Evolutionary conservation across 2,888 invertebrate species (phyloP).

Genomic region (Dioctria linearis): DNA sequence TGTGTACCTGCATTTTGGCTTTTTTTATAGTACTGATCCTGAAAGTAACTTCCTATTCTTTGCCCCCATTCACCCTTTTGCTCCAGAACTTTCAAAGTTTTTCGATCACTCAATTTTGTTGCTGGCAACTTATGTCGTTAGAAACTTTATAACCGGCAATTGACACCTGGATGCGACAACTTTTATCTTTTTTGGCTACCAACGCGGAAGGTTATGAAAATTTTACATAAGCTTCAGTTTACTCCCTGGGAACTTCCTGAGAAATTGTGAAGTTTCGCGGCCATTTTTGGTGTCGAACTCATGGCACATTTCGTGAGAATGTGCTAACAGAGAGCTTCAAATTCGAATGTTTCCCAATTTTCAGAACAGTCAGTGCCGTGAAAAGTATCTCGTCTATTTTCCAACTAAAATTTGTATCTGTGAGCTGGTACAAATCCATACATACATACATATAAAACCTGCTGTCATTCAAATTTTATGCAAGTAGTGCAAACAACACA

Average conservation of each 20-base stretch:
- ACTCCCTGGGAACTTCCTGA: neutral
- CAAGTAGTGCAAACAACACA: too few relatives aligned
- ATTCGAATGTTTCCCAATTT: constrained; percentile 9
- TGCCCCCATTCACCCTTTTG: neutral
- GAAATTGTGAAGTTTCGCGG: constrained; percentile 31
- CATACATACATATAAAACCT: neutral
- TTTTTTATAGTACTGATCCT: too few relatives aligned
- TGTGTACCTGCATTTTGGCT: too few relatives aligned
- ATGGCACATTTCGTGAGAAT: constrained; percentile 1
- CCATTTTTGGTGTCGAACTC: constrained; percentile 35
- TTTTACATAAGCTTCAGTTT: constrained; percentile 35
- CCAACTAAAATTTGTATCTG: neutral
- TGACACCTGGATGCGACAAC: constrained; percentile 33
- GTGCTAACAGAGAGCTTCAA: constrained; percentile 11
- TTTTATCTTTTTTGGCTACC: constrained; percentile 37
- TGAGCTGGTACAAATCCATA: neutral
- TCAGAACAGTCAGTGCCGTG: constrained; percentile 9
- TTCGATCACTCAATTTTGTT: constrained; percentile 34
- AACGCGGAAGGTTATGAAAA: constrained; percentile 34
- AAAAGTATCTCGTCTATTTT: neutral
- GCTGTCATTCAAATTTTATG: neutral
- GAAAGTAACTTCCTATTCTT: neutral
- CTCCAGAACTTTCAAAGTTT: constrained; percentile 11
- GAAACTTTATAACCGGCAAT: constrained; percentile 7
- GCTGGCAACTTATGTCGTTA: constrained; percentile 29